Conservation (phyloP, 2,113 vertebrate genomes). For the Aegotheles bennettii region DNA sequence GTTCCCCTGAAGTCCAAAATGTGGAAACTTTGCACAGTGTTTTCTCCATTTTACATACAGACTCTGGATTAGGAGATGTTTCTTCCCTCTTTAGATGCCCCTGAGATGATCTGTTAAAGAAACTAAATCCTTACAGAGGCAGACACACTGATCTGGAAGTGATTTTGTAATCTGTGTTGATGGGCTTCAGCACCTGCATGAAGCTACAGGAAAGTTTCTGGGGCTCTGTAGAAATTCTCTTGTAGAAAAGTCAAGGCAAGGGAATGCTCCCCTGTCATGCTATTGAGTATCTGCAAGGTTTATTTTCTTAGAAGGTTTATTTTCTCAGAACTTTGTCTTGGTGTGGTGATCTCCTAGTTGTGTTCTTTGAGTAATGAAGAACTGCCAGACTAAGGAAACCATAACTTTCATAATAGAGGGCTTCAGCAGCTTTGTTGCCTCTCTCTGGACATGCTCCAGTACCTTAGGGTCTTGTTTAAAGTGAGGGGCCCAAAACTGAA, state of each 20-base stretch:
- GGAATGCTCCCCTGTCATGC: background rate
- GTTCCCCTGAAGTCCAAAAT: background rate
- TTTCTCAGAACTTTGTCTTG: background rate
- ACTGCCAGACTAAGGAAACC: background rate
- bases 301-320: background rate
- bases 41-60: background rate
- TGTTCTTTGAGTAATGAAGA: background rate
- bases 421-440: too few relatives aligned
- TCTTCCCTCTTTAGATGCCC: background rate
- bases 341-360: background rate
- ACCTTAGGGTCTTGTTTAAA: too few relatives aligned
- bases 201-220: background rate
- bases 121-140: background rate
- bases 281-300: background rate
- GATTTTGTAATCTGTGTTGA: background rate
- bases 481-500: too few relatives aligned
- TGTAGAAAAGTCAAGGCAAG: background rate
- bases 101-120: background rate
- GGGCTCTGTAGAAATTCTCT: background rate
- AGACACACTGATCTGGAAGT: background rate
- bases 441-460: too few relatives aligned
- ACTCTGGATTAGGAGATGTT: fast-evolving
- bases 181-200: background rate
- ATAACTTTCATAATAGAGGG: background rate
- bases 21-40: background rate